Evolutionary conservation across 2,888 invertebrate genomes (phyloP), one percentile per base, ranked within the genome.

Genomic region (Chorisops tibialis): DNA sequence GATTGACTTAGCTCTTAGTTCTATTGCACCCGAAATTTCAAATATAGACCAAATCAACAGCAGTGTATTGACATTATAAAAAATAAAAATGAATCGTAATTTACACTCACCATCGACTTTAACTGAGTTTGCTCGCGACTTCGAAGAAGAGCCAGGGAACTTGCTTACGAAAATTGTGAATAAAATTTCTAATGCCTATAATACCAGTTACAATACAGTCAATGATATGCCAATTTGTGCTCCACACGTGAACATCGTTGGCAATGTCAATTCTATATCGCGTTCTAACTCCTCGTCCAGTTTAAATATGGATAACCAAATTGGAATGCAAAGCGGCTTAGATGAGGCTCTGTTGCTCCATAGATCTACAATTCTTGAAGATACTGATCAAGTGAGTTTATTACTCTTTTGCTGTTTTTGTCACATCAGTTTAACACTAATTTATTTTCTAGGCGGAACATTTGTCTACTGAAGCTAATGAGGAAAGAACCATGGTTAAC

Each of bases 81-180:
- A 1, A 21, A 54, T 51, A 37, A 73, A 71, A 65, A 81, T 83
- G 81, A 81, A 81, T 72, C 83, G 81, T 9, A 83, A 85, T 70
- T 76, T 85, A 68, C 82, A 85, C 69, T 85, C 85, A 2, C 83
- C 84, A 49, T 83, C 84, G 12, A 85, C 86, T 73, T 78, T 91
- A 64, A 91, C 91, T 9, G 88, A 90, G 75, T 91, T 91, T 73
- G 87, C 88, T 56, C 87, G 79, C 16, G 71, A 74, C 63, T 79
- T 78, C 65, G 79, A 78, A 63, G 77, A 76, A 50, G 76, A 77
- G 43, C 75, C 77, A 1, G 79, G 78, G 56, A 73, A 76, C 3
- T 68, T 79, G 18, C 72, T 79, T 37, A 72, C 74, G 6, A 77
- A 79, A 58, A 75, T 79, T 21, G 78, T 79, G 12, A 78, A 75